A percentile compares a stretch with the other conserved stretches of the same genome.
Evolutionary conservation across 2,888 invertebrate species (phyloP).

Genomic region (Drosophila buzzatii): DNA sequence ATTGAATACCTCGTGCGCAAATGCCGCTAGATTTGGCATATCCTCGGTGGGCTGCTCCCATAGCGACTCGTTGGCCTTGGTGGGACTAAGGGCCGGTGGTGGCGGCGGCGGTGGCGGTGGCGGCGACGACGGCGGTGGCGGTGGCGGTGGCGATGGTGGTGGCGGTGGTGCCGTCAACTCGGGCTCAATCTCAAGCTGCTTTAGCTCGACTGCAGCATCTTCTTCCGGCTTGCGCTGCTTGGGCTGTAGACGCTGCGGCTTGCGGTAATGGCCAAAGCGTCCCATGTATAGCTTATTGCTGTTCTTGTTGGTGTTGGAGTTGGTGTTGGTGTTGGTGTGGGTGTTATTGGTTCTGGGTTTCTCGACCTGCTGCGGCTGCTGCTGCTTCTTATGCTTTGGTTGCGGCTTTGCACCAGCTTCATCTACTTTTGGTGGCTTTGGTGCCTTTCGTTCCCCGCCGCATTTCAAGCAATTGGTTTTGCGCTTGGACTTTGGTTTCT

Average conservation of each 20-base stretch:
- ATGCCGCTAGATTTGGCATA: slow-evolving; percentile 38
- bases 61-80: slow-evolving; percentile 18
- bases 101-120: slow-evolving; percentile 10
- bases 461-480: slow-evolving; percentile 29
- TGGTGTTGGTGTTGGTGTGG: background rate
- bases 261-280: slow-evolving; percentile 41
- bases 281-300: slow-evolving; percentile 20
- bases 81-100: background rate
- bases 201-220: background rate
- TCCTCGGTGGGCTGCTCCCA: slow-evolving; percentile 38
- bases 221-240: slow-evolving; percentile 6
- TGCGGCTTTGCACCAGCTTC: too few relatives aligned
- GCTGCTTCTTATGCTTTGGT: background rate
- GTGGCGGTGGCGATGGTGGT: slow-evolving; percentile 21
- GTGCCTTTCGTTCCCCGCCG: slow-evolving; percentile 4
- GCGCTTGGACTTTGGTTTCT: slow-evolving; percentile 32
- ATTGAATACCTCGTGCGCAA: slow-evolving; percentile 44
- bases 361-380: background rate
- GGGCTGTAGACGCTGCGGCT: slow-evolving; percentile 20
- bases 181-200: background rate
- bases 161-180: slow-evolving; percentile 3
- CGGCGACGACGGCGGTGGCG: slow-evolving; percentile 11
- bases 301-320: background rate
- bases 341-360: background rate
- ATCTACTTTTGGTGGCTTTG: background rate